Conservation (phyloP, 2,797 vertebrate genomes). For the Pantherophis vulpinus region DNA sequence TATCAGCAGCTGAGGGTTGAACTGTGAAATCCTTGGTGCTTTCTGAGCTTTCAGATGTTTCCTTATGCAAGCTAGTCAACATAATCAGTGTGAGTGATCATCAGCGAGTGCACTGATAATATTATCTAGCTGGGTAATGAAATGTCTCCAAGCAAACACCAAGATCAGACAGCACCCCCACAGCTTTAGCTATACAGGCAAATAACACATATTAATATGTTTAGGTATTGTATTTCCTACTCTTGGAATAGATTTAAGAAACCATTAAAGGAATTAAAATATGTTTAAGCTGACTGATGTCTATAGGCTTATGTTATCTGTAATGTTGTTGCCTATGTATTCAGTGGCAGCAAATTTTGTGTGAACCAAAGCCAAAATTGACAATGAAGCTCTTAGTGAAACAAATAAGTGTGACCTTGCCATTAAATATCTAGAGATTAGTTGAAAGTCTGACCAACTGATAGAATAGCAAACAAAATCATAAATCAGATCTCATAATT, state of each 20-base stretch:
- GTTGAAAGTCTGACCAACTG: conserved; percentile 24
- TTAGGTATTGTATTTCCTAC: background rate
- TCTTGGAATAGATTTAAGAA: background rate
- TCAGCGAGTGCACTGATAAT: background rate
- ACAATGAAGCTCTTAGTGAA: conserved; percentile 29
- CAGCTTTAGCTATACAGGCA: background rate
- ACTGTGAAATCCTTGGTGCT: background rate
- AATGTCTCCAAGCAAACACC: background rate
- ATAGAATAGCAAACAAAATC: conserved; percentile 24
- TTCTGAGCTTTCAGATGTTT: background rate
- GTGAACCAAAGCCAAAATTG: conserved; percentile 16
- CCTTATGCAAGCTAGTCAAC: background rate
- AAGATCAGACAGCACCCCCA: background rate
- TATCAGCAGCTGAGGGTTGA: background rate
- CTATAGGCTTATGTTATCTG: background rate
- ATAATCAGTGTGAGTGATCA: background rate
- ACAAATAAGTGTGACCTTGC: conserved; percentile 15
- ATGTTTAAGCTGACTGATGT: background rate
- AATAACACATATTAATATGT: background rate
- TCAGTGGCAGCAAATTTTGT: background rate
- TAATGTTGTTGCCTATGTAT: background rate
- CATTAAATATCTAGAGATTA: conserved; percentile 33
- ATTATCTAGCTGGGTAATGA: background rate
- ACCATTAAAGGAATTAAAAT: background rate
- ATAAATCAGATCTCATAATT: conserved; percentile 38